phyloP scores from a whole-genome alignment of 2,797 vertebrate genomes.

The Cygnus olor region DNA sequence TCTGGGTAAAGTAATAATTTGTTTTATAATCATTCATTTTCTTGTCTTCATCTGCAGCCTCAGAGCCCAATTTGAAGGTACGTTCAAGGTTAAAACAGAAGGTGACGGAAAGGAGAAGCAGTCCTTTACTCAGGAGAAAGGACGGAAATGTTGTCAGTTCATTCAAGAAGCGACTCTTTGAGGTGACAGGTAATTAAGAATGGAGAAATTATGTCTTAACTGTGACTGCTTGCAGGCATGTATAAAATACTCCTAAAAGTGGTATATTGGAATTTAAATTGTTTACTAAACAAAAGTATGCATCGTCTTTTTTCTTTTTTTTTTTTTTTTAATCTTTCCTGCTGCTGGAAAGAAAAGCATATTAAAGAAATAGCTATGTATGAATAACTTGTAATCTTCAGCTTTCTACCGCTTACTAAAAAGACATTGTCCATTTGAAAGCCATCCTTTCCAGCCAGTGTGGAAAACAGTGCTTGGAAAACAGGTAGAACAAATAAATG shows the following conservation, averaged over 20 bases:
- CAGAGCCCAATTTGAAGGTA: constrained; percentile 87
- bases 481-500: neutral
- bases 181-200: constrained; percentile 84
- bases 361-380: neutral
- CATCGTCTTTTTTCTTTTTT: neutral
- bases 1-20: neutral
- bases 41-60: constrained; percentile 79
- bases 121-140: constrained; percentile 85
- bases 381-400: neutral
- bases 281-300: neutral
- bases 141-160: constrained; percentile 81
- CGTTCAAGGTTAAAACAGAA: constrained; percentile 88
- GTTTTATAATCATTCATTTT: constrained; percentile 37
- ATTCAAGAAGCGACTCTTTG: constrained; percentile 86
- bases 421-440: neutral
- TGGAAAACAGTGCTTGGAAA: neutral
- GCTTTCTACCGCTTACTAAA: neutral
- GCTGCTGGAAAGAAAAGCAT: neutral
- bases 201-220: neutral
- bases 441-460: neutral
- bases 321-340: neutral
- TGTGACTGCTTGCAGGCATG: neutral
- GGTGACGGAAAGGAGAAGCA: constrained; percentile 86
- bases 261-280: neutral
- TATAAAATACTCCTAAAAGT: neutral